Base-by-base conservation (phyloP, 2,888 invertebrate genomes). In the Gryllus longicercus region DNA sequence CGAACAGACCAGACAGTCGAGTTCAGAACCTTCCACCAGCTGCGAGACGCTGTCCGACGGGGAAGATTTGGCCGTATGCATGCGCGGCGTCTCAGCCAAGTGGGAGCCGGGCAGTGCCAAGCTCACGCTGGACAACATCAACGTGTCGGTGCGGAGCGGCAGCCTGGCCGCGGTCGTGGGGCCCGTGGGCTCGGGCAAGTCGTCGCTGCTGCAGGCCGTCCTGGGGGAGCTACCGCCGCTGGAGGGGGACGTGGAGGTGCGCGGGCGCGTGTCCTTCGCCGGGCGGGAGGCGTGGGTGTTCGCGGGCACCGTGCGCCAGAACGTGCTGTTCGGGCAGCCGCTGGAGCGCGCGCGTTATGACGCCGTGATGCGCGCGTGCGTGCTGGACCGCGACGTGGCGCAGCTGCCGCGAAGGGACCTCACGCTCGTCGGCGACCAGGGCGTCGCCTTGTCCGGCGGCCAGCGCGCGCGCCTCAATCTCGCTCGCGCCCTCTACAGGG, bases 111-210 rank as follows among this genome's bases (percentile, higher is more conserved):
- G 88, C 82, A 88, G 89, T n/a, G 87, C 89, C 2, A 82, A 83
- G 81, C 86, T 86, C 38, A 89, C 89, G 1, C 84, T 91, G 51
- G 86, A 86, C 77, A 86, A 90, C 81, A 87, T 94, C 12, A 91
- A 89, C 83, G 84, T 93, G 14, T 87, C 88, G 0, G 88, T 93
- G 2, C 88, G 90, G 8, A 83, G 86, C 0, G 89, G 89, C 1
- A 82, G 88, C 78, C 87, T 92, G 79, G 91, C 94, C 83, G 95
- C 94, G 2, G 90, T 97, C 23, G 93, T 97, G 81, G 97, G 97
- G 16, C 92, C 95, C 0, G 96, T 97, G 16, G 97, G 97, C 16
- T 90, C 94, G 51, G 97, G 97, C 85, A 97, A 95, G 90, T 90
- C 90, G 78, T 91, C 92, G 1, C 85, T 93, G 11, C 87, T 93